Evolutionary conservation across 2,888 invertebrate genomes (phyloP), one percentile per base, ranked within the genome.

Genomic region (Taphrorychus bicolor): DNA sequence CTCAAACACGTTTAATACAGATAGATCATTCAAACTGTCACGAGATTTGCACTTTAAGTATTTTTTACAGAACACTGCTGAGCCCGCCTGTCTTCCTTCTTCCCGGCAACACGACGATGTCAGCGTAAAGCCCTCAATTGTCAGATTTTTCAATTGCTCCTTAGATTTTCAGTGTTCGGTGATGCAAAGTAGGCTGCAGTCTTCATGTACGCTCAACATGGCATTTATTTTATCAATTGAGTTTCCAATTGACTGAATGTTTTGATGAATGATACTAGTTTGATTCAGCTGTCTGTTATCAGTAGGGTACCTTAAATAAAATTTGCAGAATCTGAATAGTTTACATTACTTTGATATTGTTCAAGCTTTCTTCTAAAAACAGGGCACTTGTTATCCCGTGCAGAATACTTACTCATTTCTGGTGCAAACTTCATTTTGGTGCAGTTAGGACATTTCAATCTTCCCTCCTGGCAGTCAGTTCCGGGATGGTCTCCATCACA

Each of bases 81-180:
- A 3, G 9, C 51, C 51, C 16, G 52, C 61, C 52, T 61, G 40
- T 22, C 48, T 5, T 61, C 42, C 19, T 24, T 63, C 57, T 19
- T 66, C 45, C 7, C 59, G 21, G 23, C 66, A 66, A 16, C 52
- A 66, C 32, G 18, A 7, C 14, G 52, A 41, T 21, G 16, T 32
- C 24, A 59, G 32, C 16, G 24, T 2, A 59, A 17, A 5, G 3
- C 7, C 18, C 18, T 3, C 5, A 59, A 21, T 17, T 58, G 45
- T 9, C 24, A 21, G n/a, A 23, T 11, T 17, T 23, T 59, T 59
- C 59, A 51, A 59, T 11, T 59, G 52, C 56, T 59, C 59, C n/a
- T n/a, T 22, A 23, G 18, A 2, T 22, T 16, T n/a, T n/a, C n/a
- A n/a, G n/a, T n/a, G n/a, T n/a, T n/a, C n/a, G n/a, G n/a, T n/a